Percentiles rank a stretch among this genome's conserved stretches.
These are phyloP conservation scores for Sminthurides aquaticus DNA, from an alignment of 2,888 invertebrate species.

Conservation along the genomic window DNA sequence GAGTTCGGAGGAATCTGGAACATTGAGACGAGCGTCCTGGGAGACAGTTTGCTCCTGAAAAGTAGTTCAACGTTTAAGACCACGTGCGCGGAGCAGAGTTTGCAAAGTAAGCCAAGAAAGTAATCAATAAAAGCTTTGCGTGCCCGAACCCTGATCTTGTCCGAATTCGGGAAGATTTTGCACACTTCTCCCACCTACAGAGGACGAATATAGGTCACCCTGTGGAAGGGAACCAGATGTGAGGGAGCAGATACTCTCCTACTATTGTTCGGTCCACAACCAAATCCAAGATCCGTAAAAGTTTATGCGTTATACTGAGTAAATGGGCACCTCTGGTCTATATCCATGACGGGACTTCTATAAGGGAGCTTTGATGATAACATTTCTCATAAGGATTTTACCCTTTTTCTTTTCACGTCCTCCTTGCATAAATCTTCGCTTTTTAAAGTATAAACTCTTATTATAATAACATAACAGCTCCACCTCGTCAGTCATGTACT, in stretches of 20 bases:
- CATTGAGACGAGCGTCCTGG: neutral
- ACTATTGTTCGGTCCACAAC: no score
- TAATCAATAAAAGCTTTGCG: neutral
- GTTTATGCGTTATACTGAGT: no score
- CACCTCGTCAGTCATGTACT: neutral
- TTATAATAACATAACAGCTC: neutral
- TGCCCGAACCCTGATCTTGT: neutral
- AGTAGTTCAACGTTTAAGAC: neutral
- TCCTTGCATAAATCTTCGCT: neutral
- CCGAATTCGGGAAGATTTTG: neutral
- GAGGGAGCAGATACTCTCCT: no score
- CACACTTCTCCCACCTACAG: no score
- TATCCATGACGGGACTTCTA: neutral
- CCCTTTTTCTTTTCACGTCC: neutral
- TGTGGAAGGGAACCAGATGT: no score
- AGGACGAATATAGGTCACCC: no score
- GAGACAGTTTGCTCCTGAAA: neutral
- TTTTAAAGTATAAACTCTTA: neutral
- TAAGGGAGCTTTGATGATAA: neutral
- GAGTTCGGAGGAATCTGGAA: neutral
- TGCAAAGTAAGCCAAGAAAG: neutral
- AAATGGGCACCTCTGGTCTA: neutral
- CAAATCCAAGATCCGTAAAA: no score
- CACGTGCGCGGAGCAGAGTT: conserved; percentile 1
- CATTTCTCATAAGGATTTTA: neutral